phyloP scores from a whole-genome alignment of 2,113 vertebrate species.

The Engystomops pustulosus region DNA sequence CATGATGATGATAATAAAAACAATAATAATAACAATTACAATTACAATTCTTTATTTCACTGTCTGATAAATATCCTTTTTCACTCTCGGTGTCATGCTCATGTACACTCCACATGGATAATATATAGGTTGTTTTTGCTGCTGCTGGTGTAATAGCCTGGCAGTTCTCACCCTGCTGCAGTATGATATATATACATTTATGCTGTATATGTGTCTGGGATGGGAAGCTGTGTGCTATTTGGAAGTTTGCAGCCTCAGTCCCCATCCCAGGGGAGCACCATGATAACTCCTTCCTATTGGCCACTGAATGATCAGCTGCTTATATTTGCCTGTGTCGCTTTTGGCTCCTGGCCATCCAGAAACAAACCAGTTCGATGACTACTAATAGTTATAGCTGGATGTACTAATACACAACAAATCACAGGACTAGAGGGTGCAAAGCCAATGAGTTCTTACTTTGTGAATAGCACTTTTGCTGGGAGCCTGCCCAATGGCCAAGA shows the following conservation, averaged over 20 bases:
- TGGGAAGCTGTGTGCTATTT: slow-evolving; percentile 70
- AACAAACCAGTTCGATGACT: slow-evolving; percentile 89
- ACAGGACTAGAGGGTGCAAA: slow-evolving; percentile 80
- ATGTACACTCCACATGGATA: background rate
- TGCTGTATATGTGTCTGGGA: slow-evolving; percentile 64
- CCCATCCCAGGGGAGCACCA: slow-evolving; percentile 79
- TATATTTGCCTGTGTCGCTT: slow-evolving; percentile 88
- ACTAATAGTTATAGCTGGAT: slow-evolving; percentile 90
- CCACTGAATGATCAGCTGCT: slow-evolving; percentile 87
- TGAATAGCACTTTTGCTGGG: slow-evolving; percentile 84
- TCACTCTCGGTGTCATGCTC: background rate
- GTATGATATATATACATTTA: slow-evolving; percentile 3
- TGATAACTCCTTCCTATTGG: slow-evolving; percentile 88
- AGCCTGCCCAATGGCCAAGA: slow-evolving; percentile 80
- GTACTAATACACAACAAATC: slow-evolving; percentile 91
- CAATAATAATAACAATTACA: too few species aligned
- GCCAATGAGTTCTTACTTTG: slow-evolving; percentile 88
- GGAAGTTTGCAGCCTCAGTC: slow-evolving; percentile 84
- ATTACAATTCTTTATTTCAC: too few species aligned
- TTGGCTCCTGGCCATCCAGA: slow-evolving; percentile 89
- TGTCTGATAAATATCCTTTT: background rate
- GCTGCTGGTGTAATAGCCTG: too few species aligned
- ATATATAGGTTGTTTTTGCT: background rate
- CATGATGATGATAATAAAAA: too few species aligned
- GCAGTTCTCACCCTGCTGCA: background rate